Base-by-base conservation (phyloP, 2,888 invertebrate species). In the Lasioglossum leucozonium region DNA sequence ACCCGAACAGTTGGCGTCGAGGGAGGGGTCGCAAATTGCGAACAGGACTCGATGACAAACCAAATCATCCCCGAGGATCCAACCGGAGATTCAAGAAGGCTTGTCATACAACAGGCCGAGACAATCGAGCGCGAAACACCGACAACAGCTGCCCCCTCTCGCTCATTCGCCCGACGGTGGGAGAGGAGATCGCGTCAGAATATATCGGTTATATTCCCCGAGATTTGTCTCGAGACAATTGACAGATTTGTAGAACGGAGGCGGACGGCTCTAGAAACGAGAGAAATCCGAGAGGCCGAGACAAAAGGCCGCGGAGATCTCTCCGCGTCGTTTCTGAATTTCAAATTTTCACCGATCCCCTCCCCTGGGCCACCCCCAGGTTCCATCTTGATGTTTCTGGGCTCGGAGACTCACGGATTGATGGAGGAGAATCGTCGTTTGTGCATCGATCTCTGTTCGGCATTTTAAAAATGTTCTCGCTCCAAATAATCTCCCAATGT, bases 181-280 rank as follows among this genome's bases (percentile, higher is more conserved):
- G 62, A 16, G 62, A 30, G 55, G 80, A 42, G 42, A 65, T 74
- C 81, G 89, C 77, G 87, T 82, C 78, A 30, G 87, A 82, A 90
- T 90, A 89, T 90, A 90, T 90, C 88, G 90, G 88, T 88, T 91
- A 89, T 90, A 87, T 88, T 87, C 85, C 87, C 85, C 84, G 89
- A 93, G 93, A 94, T 95, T 95, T 94, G 94, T 94, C 94, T 87
- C 91, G 92, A 91, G 93, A 93, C 94, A 94, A 95, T 94, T 94
- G 95, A 95, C 94, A 94, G 95, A 95, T 95, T 95, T 94, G 95
- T 95, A 93, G 93, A 37, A 84, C 90, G 13, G 86, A 91, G 89
- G 88, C 82, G 88, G 90, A 92, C 85, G 89, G 88, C 78, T 42
- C 72, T 72, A 55, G 77, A 79, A 69, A 82, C 83, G 85, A 84